Conservation (phyloP, 2,888 invertebrate genomes). For the Adineta ricciae region DNA sequence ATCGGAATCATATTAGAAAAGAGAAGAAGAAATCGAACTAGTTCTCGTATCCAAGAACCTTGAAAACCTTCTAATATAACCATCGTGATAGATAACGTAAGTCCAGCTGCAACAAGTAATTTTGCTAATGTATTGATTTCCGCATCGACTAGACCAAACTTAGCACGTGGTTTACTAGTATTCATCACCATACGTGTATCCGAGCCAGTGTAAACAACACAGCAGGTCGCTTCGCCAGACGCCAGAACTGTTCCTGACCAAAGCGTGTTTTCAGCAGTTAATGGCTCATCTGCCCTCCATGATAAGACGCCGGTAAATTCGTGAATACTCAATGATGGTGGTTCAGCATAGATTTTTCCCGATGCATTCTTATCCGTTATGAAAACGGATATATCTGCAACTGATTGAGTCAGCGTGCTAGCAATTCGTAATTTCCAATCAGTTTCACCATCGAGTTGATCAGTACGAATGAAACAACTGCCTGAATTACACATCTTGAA, state of each 20-base stretch:
- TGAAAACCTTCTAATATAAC: conserved; percentile 71
- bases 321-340: conserved; percentile 94
- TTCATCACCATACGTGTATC: conserved; percentile 98
- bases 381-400: conserved; percentile 44
- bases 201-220: conserved; percentile 86
- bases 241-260: conserved; percentile 98
- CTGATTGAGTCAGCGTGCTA: conserved; percentile 76
- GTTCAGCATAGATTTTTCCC: conserved; percentile 83
- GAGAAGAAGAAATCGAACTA: conserved; percentile 85
- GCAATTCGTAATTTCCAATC: conserved; percentile 80
- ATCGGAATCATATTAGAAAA: conserved; percentile 99
- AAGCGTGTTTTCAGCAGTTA: conserved; percentile 87
- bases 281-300: conserved; percentile 60
- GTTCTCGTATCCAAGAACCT: conserved; percentile 88
- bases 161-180: conserved; percentile 84
- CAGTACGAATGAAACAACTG: conserved; percentile 89
- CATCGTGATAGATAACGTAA: conserved; percentile 79
- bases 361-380: neutral
- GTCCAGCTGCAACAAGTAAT: conserved; percentile 72
- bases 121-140: conserved; percentile 95
- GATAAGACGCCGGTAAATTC: conserved; percentile 59
- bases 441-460: conserved; percentile 88
- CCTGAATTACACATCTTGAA: conserved; percentile 50
- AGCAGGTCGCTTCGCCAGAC: conserved; percentile 83
- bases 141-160: conserved; percentile 87